These are phyloP conservation scores for Himalopsyche phryganea DNA, from an alignment of 1,140 invertebrate species.

Conservation along the genomic window DNA sequence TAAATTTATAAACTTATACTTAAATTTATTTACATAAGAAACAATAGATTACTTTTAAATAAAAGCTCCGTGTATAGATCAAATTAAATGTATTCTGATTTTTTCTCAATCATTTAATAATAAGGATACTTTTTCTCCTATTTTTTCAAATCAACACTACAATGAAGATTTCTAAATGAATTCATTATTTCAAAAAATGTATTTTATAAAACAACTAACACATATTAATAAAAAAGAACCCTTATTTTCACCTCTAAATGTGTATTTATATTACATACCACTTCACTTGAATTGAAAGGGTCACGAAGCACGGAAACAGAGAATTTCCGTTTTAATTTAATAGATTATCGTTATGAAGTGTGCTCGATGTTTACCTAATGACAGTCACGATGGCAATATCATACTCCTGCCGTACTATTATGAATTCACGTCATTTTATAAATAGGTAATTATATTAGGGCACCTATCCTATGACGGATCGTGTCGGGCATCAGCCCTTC, in stretches of 20 bases:
- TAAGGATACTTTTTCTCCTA: too few relatives aligned
- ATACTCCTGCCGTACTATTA: slow-evolving; percentile 1
- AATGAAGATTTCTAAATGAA: too few relatives aligned
- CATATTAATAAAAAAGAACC: not conserved
- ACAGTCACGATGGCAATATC: slow-evolving; percentile 26
- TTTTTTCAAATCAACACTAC: too few relatives aligned
- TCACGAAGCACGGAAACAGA: slow-evolving; percentile 14
- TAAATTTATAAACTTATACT: too few relatives aligned
- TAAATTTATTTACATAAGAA: too few relatives aligned
- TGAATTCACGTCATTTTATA: slow-evolving; percentile 28
- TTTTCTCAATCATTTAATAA: too few relatives aligned
- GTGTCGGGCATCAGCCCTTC: not conserved
- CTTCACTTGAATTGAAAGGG: slow-evolving; percentile 1
- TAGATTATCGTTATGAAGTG: slow-evolving; percentile 35
- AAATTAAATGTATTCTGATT: too few relatives aligned
- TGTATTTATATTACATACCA: not conserved
- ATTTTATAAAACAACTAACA: too few relatives aligned
- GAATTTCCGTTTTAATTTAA: slow-evolving; percentile 33
- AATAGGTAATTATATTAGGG: slow-evolving; percentile 32
- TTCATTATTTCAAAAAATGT: too few relatives aligned
- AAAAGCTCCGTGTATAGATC: too few relatives aligned
- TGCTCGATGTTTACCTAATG: slow-evolving; percentile 34
- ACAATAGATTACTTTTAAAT: too few relatives aligned
- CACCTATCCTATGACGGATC: slow-evolving; percentile 6
- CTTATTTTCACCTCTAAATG: not conserved